Conservation (phyloP, 2,888 invertebrate species). For the Yponomeuta cagnagella region DNA sequence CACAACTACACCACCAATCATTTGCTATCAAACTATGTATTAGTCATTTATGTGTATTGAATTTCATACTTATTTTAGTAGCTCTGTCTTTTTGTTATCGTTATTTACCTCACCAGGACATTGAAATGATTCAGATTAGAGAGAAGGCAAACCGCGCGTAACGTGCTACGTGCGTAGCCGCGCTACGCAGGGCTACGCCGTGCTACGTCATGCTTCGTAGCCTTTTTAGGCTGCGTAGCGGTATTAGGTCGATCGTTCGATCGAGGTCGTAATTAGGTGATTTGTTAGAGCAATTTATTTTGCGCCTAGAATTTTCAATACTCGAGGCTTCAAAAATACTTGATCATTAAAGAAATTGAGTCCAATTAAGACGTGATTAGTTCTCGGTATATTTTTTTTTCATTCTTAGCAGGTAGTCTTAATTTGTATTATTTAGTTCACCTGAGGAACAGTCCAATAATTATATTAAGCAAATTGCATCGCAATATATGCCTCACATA, state of each 20-base stretch:
- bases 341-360: not conserved
- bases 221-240: not conserved
- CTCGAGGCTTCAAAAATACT: not conserved
- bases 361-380: not conserved
- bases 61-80: no score
- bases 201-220: conserved; percentile 14
- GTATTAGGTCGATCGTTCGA: conserved; percentile 2
- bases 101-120: no score
- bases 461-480: no score
- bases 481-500: no score
- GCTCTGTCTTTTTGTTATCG: no score
- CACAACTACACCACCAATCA: no score
- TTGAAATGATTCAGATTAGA: conserved; percentile 23
- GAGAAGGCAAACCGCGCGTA: conserved; percentile 9
- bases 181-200: conserved; percentile 19
- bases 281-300: not conserved
- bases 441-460: not conserved
- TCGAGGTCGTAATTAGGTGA: not conserved
- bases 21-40: no score
- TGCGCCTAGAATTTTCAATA: not conserved
- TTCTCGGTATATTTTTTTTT: not conserved
- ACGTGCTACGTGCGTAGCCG: conserved; percentile 13
- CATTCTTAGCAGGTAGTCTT: not conserved
- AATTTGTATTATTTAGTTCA: not conserved
- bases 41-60: no score